A percentile compares a stretch with the other conserved stretches of the same genome.
Conservation (phyloP, 1,140 invertebrate genomes). For the Drosophila kepulauana region DNA sequence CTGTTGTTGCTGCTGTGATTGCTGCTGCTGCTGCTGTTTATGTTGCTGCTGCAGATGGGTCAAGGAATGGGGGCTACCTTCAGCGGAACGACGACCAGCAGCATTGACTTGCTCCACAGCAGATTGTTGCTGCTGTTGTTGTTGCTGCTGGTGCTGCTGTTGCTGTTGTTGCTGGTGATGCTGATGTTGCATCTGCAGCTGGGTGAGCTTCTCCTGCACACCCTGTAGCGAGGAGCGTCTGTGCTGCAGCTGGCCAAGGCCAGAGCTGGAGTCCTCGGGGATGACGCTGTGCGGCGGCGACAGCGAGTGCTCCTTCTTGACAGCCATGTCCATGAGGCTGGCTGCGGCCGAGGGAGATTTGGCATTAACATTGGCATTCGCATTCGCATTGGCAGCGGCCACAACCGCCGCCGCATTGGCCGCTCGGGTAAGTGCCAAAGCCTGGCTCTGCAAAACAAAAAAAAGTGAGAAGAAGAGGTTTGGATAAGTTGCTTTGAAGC, state of each 20-base stretch:
- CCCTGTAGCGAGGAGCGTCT: slow-evolving; percentile 75
- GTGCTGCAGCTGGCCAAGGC: slow-evolving; percentile 60
- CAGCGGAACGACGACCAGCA: slow-evolving; percentile 63
- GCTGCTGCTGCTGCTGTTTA: slow-evolving; percentile 51
- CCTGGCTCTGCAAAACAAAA: slow-evolving; percentile 71
- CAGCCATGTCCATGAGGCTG: slow-evolving; percentile 70
- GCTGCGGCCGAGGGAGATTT: slow-evolving; percentile 66
- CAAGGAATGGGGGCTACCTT: slow-evolving; percentile 56
- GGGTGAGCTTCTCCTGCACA: slow-evolving; percentile 78
- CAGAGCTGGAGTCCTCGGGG: slow-evolving; percentile 34
- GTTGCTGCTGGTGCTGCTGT: slow-evolving; percentile 56
- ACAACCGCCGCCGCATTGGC: slow-evolving; percentile 76
- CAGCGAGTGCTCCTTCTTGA: slow-evolving; percentile 81
- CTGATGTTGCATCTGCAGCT: slow-evolving; percentile 81
- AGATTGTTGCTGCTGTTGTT: slow-evolving; percentile 46
- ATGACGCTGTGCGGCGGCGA: slow-evolving; percentile 64
- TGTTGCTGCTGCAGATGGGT: slow-evolving; percentile 53
- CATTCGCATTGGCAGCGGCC: slow-evolving; percentile 64
- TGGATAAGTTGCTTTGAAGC: not conserved
- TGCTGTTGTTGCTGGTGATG: slow-evolving; percentile 76
- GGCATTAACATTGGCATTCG: slow-evolving; percentile 59
- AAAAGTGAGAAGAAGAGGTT: slow-evolving; percentile 16
- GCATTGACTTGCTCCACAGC: slow-evolving; percentile 32
- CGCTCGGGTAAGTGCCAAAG: slow-evolving; percentile 79
- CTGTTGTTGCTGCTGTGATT: slow-evolving; percentile 47